Base-by-base conservation (phyloP, 2,888 invertebrate species). In the Drosophila prostipennis region DNA sequence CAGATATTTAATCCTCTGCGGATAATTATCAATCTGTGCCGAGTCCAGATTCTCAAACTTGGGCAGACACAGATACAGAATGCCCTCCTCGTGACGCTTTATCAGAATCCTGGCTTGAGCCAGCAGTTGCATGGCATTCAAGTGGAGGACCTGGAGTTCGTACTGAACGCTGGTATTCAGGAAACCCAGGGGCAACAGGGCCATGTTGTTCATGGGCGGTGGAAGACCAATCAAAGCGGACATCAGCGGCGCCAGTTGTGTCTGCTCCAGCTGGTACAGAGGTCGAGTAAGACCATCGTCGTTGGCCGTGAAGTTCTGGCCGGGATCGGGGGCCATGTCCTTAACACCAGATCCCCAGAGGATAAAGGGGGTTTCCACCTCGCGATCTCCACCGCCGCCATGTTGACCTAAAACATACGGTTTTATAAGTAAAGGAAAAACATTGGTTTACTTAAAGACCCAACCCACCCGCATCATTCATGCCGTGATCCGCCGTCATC, bases 401-500 rank as follows among this genome's bases (percentile, higher is more conserved):
- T 99, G 98, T 0, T 98, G 97, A 49, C 96, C 96, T 95, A 77
- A 1, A 16, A 11, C 0, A 16, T 13, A 34, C 1, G 32, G 14
- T 5, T 5, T 14, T 2, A 19, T 19, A 19, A 19, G 19, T 19
- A 2, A 19, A 19, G 19, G 19, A 2, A 19, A 19, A 19, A 19
- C 19, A 19, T 19, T 19, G 19, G 19, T 19, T 19, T 19, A 19
- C 19, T 19, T 48, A 90, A 26, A 1, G 10, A 6, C 5, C 5
- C 6, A 42, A 19, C 19, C 6, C 14, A 46, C 99, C 99, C 96
- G 98, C 97, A 92, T 98, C 95, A 16, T 99, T 98, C 99, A 99
- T 99, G 67, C 99, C 99, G 93, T 99, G 99, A 92, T 99, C 99
- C 6, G 99, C 95, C 6, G 99, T 98, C 91, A 99, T 96, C n/a